Base-by-base conservation (phyloP, 2,888 invertebrate genomes). In the Catonia carolina region DNA sequence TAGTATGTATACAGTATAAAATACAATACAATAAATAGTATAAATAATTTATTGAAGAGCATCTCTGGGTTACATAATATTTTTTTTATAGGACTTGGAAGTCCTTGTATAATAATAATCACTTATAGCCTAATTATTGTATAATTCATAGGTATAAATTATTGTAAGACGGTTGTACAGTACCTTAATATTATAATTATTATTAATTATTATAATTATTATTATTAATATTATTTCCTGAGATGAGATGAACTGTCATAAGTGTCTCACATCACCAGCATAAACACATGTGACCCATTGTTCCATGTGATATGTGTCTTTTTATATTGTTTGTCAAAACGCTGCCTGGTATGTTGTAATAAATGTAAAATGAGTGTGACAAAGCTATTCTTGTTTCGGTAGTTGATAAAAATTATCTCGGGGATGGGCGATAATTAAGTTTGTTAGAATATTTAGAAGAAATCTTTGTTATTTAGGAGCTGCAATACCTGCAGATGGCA, bases 281-380 rank as follows among this genome's bases (percentile, higher is more conserved):
- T 6, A 27, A 23, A 45, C 45, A 45, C 45, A 45, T 45, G 45
- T 15, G 27, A 45, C 45, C 27, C 45, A 20, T 45, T 45, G 45
- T 45, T 45, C 20, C 45, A 45, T 45, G 45, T 45, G 45, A 27
- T 45, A 45, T 45, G 45, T 45, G 45, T 45, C 45, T 45, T 45
- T 45, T 45, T 45, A 45, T 45, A 45, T 45, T 23, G 18, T 45
- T 45, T 45, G 27, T 45, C 27, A 22, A 45, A 45, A 45, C 22
- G 45, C 45, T 45, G 45, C 45, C 45, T 45, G 45, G 45, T 45
- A 45, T 45, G 45, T 45, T 23, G 22, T 45, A 20, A 22, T 45
- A 45, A 45, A 22, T 45, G 45, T 45, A 45, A 45, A 23, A 45
- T 45, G 45, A 22, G 45, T 45, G 45, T 45, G 22, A 22, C 18